These are phyloP conservation scores for Centropus unirufus DNA, from an alignment of 2,113 vertebrate genomes.

Conservation along the genomic window DNA sequence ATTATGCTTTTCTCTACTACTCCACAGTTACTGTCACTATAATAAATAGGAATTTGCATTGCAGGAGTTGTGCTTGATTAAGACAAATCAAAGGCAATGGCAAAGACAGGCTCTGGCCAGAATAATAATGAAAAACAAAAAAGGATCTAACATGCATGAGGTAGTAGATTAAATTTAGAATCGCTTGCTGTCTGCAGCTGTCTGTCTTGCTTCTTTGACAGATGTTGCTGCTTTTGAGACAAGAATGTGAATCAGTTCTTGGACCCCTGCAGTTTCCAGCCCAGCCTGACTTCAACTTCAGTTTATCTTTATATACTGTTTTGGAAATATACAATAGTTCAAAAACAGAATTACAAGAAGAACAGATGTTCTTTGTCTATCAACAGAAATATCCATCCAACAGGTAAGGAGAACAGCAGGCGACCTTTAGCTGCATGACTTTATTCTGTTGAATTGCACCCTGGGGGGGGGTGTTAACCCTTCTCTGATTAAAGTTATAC, in stretches of 20 bases:
- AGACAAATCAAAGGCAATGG: not conserved
- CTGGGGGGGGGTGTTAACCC: not conserved
- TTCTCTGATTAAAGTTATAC: not conserved
- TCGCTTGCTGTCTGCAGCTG: not conserved
- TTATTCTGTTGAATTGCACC: not conserved
- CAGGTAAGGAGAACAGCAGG: constrained; percentile 3
- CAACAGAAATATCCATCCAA: not conserved
- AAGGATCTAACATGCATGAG: not conserved
- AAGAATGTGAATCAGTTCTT: not conserved
- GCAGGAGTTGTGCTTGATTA: not conserved
- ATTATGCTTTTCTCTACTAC: not conserved
- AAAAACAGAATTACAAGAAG: not conserved
- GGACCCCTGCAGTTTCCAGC: not conserved
- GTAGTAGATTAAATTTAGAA: constrained; percentile 1
- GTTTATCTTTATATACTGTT: not conserved
- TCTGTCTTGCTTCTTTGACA: not conserved
- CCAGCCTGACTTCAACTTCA: not conserved
- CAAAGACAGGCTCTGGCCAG: not conserved
- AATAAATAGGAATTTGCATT: not conserved
- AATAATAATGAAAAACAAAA: not conserved
- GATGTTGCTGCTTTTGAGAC: constrained; percentile 1
- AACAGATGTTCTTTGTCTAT: not conserved
- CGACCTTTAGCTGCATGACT: not conserved
- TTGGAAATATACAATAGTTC: not conserved
- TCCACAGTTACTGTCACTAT: not conserved